Percentiles rank a stretch among this genome's conserved stretches.
These are phyloP conservation scores for Eulacestoma nigropectus DNA, from an alignment of 2,113 vertebrate genomes.

Conservation along the genomic window DNA sequence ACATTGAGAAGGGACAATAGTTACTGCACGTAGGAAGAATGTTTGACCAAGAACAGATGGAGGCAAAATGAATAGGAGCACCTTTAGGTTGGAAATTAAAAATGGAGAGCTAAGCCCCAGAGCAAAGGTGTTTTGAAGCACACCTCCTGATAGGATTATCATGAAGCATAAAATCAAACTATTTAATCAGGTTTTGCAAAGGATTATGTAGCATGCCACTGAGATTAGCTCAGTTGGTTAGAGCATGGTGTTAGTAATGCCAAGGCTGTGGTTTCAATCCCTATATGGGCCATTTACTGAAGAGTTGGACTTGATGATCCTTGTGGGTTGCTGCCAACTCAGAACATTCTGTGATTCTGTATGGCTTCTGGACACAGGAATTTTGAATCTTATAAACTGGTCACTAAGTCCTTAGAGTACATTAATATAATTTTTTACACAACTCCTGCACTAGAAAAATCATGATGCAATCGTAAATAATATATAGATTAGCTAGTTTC, in stretches of 20 bases:
- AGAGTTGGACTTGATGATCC: not conserved
- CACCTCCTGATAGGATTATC: not conserved
- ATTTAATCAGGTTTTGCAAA: constrained; percentile 15
- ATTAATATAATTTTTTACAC: not conserved
- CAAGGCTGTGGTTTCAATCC: not conserved
- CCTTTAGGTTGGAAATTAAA: not conserved
- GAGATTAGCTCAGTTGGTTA: not conserved
- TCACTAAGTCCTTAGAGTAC: not conserved
- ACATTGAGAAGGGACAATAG: not conserved
- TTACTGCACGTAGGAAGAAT: not conserved
- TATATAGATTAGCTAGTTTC: not conserved
- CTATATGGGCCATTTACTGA: not conserved
- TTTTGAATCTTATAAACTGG: not conserved
- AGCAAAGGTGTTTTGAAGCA: constrained; percentile 16
- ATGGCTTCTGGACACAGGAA: not conserved
- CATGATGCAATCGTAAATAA: not conserved
- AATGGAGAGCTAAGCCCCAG: not conserved
- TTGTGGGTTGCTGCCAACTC: not conserved
- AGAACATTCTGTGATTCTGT: not conserved
- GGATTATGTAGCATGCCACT: not conserved
- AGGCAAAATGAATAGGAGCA: not conserved
- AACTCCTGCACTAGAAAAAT: not conserved
- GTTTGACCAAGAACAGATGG: not conserved
- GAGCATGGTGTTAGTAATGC: not conserved
- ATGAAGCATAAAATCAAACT: not conserved